A percentile compares a stretch with the other conserved stretches of the same genome.
phyloP scores from a whole-genome alignment of 2,797 vertebrate species.

The Dromococcyx pavoninus region DNA sequence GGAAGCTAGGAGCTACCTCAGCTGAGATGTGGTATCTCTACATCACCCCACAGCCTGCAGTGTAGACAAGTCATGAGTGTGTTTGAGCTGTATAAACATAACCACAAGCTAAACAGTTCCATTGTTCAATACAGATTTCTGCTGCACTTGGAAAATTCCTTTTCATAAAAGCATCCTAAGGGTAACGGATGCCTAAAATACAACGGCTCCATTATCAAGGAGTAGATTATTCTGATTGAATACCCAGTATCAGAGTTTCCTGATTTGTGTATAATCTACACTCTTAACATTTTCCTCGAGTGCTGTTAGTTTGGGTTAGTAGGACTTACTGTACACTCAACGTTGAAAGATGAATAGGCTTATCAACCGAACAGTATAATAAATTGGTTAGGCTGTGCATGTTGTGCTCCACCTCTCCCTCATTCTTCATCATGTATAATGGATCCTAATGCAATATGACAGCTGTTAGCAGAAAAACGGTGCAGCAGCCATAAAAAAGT shows the following conservation, averaged over 20 bases:
- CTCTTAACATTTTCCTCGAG: slow-evolving; percentile 65
- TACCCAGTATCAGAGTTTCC: slow-evolving; percentile 31
- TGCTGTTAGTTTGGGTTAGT: slow-evolving; percentile 53
- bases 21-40: background rate
- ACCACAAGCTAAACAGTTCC: slow-evolving; percentile 5
- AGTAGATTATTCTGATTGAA: slow-evolving; percentile 44
- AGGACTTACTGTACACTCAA: slow-evolving; percentile 43
- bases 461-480: slow-evolving; percentile 69
- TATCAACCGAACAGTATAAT: slow-evolving; percentile 35
- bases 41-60: background rate
- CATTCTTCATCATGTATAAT: slow-evolving; percentile 24
- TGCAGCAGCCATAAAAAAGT: slow-evolving; percentile 66
- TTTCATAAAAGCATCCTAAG: slow-evolving; percentile 25
- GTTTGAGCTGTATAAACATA: background rate
- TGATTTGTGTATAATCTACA: slow-evolving; percentile 32
- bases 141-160: background rate
- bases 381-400: slow-evolving; percentile 63
- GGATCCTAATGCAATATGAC: slow-evolving; percentile 51
- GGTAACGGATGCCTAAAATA: slow-evolving; percentile 24
- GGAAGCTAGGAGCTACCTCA: background rate
- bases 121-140: slow-evolving; percentile 1
- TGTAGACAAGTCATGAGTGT: slow-evolving; percentile 6
- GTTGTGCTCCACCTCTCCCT: slow-evolving; percentile 32
- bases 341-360: slow-evolving; percentile 59
- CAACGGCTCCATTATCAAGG: slow-evolving; percentile 17